phyloP scores from a whole-genome alignment of 2,113 vertebrate genomes.

The Leuciscus idus region DNA sequence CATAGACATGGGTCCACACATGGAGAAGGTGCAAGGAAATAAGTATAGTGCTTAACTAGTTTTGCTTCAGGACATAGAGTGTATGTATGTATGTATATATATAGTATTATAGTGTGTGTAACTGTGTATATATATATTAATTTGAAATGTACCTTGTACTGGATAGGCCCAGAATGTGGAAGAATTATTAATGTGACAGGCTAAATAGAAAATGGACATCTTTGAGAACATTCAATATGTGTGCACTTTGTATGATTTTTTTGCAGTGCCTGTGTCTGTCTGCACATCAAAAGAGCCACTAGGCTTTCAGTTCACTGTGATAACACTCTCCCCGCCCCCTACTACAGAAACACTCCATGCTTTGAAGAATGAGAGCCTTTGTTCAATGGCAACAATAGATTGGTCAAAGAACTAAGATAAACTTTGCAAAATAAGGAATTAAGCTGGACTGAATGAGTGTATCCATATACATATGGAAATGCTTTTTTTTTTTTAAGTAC shows the following conservation, averaged over 20 bases:
- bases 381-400: constrained; percentile 46
- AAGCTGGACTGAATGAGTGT: not conserved
- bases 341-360: constrained; percentile 41
- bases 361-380: constrained; percentile 50
- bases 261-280: not conserved
- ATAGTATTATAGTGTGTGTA: too few species aligned
- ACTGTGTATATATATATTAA: too few species aligned
- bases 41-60: not conserved
- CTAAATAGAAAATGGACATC: not conserved
- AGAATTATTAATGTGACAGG: not conserved
- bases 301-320: not conserved
- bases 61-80: not conserved
- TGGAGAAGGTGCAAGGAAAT: too few species aligned
- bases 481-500: too few species aligned
- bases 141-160: not conserved
- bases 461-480: too few species aligned
- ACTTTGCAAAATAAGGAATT: constrained; percentile 37
- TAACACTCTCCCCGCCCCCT: constrained; percentile 17
- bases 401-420: constrained; percentile 53
- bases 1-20: not conserved
- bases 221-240: not conserved
- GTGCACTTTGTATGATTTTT: not conserved
- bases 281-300: constrained; percentile 9
- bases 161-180: not conserved
- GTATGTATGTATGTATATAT: too few species aligned